These are phyloP conservation scores for Lepidostoma basale DNA, from an alignment of 1,140 invertebrate genomes.

Conservation along the genomic window DNA sequence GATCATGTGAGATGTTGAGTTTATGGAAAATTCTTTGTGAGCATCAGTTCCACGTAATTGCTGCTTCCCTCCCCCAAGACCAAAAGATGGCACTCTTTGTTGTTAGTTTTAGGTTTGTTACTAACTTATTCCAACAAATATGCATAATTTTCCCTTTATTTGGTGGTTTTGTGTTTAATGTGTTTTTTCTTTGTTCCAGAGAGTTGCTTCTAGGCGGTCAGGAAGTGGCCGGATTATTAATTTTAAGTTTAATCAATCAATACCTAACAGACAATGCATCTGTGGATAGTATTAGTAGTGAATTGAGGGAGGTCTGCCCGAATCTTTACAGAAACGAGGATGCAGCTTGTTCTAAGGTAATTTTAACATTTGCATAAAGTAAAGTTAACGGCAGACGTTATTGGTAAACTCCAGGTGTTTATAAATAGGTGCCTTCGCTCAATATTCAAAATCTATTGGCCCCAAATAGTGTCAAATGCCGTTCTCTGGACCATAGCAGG, in stretches of 20 bases:
- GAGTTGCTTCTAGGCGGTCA: conserved; percentile 85
- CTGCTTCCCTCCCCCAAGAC: conserved; percentile 66
- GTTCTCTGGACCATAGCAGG: too few relatives aligned
- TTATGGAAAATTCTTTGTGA: conserved; percentile 94
- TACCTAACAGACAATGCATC: conserved; percentile 95
- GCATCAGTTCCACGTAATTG: conserved; percentile 88
- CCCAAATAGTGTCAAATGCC: too few relatives aligned
- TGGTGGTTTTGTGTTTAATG: not conserved
- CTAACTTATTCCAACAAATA: not conserved
- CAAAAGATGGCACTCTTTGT: conserved; percentile 65
- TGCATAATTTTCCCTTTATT: not conserved
- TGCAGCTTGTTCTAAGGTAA: conserved; percentile 90
- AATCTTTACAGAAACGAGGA: conserved; percentile 94
- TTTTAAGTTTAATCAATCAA: conserved; percentile 78
- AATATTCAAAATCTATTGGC: too few relatives aligned
- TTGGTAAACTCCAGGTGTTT: too few relatives aligned
- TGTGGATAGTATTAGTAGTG: conserved; percentile 86
- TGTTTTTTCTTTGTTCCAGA: conserved; percentile 51
- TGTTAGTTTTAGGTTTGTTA: conserved; percentile 61
- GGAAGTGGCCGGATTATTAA: conserved; percentile 77
- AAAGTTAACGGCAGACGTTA: too few relatives aligned
- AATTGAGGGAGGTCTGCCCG: conserved; percentile 91
- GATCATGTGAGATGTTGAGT: conserved; percentile 87
- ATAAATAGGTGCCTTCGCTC: too few relatives aligned
- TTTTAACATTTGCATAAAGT: too few relatives aligned